Conservation (phyloP, 2,797 vertebrate genomes). For the Podargus strigoides region DNA sequence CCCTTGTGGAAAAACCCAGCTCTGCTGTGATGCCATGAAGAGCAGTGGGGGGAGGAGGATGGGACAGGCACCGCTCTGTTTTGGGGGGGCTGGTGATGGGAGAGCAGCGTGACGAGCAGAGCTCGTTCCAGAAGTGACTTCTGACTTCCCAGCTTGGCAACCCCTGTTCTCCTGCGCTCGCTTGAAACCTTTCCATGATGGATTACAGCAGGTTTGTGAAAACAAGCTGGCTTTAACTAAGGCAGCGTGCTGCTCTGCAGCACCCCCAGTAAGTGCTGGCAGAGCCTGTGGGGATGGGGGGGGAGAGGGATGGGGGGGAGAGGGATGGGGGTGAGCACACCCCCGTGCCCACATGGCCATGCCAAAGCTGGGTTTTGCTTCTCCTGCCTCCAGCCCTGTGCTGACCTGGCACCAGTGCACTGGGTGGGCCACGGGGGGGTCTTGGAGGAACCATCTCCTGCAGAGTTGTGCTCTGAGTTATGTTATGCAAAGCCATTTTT, state of each 20-base stretch:
- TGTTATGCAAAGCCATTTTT: fast-evolving
- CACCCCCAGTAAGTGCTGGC: neutral
- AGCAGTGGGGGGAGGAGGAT: fast-evolving
- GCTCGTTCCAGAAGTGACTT: neutral
- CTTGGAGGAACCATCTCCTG: fast-evolving
- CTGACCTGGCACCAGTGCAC: fast-evolving
- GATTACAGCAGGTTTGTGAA: neutral
- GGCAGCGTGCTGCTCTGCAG: neutral
- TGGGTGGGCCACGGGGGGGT: neutral
- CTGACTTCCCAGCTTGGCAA: neutral
- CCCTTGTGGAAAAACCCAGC: neutral
- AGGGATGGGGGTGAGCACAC: no score
- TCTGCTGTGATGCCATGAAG: neutral
- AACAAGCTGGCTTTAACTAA: neutral
- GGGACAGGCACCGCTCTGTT: neutral
- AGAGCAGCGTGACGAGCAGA: neutral
- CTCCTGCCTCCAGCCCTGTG: neutral
- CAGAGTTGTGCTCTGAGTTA: fast-evolving
- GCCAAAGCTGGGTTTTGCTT: no score
- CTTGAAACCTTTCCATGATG: neutral
- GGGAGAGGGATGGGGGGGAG: no score
- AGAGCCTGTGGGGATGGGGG: neutral
- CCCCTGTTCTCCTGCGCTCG: neutral
- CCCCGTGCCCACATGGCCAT: no score
- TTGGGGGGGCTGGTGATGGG: neutral